Evolutionary conservation across 2,113 vertebrate genomes (phyloP).

Genomic region (Apodemus sylvaticus): DNA sequence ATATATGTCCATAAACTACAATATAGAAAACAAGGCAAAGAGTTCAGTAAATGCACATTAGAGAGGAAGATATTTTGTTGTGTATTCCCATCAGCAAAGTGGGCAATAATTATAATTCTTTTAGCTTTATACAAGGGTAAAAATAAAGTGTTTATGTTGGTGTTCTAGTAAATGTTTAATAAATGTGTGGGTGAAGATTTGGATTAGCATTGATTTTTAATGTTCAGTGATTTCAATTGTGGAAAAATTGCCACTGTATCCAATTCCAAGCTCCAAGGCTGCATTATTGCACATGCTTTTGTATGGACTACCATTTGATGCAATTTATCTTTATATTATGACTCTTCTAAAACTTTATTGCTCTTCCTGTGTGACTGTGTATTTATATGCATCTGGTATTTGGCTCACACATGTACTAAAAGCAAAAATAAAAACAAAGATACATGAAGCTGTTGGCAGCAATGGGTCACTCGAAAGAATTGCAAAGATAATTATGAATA

Average conservation of each 20-base stretch:
- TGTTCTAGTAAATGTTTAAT: neutral
- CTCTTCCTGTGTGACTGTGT: neutral
- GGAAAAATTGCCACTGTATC: neutral
- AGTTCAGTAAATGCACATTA: neutral
- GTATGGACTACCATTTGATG: neutral
- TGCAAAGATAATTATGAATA: neutral
- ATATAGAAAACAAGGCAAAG: neutral
- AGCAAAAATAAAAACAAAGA: too few species aligned
- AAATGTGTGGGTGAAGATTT: neutral
- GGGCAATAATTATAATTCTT: neutral
- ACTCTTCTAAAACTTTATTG: neutral
- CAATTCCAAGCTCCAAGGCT: neutral
- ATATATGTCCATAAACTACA: rapidly evolving
- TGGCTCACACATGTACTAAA: neutral
- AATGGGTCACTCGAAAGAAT: neutral
- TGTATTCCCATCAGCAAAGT: neutral
- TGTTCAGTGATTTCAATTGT: neutral
- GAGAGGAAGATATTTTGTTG: neutral
- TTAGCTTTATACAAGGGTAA: neutral
- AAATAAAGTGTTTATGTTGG: neutral
- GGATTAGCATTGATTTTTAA: neutral
- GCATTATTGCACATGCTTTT: neutral
- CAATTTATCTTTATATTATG: neutral
- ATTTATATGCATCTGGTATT: neutral
- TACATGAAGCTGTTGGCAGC: neutral